Evolutionary conservation across 23 tunicate genomes (phyloP).

Genomic region (Clavelina lepadiformis): DNA sequence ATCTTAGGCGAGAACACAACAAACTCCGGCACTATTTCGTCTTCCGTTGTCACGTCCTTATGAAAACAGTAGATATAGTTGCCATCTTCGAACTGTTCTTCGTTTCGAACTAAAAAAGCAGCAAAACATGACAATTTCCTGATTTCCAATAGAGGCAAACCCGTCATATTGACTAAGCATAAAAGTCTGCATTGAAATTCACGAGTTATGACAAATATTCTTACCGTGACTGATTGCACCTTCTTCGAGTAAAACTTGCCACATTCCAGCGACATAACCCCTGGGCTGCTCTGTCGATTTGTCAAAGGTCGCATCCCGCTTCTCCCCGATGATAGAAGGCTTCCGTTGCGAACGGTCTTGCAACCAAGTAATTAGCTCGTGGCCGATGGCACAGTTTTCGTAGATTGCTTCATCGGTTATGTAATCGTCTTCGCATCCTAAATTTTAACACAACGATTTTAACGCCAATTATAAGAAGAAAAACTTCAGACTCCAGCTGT

Average conservation of each 20-base stretch:
- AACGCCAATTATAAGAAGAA: no score
- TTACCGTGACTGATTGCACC: constrained; percentile 63
- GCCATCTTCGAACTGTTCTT: constrained; percentile 71
- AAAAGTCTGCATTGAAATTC: no score
- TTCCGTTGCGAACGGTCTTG: constrained; percentile 15
- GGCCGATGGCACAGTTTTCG: constrained; percentile 46
- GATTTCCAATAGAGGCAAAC: not conserved
- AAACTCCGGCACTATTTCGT: no score
- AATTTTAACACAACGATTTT: not conserved
- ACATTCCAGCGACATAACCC: constrained; percentile 53
- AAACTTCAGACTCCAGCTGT: no score
- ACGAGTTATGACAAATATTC: no score
- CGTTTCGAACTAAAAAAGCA: constrained; percentile 42
- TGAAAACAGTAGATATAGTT: constrained; percentile 55
- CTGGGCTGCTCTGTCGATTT: constrained; percentile 17
- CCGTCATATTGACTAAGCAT: not conserved
- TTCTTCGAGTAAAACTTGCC: constrained; percentile 84
- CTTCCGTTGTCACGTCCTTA: constrained; percentile 29
- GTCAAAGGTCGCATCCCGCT: constrained; percentile 6
- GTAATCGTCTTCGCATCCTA: constrained; percentile 6
- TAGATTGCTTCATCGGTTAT: constrained; percentile 5
- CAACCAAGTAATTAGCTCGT: constrained; percentile 73
- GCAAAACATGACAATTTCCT: not conserved
- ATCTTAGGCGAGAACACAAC: not conserved
- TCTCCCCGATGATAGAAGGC: constrained; percentile 10